phyloP scores from a whole-genome alignment of 2,113 vertebrate genomes.

The Onychorhynchus coronatus region DNA sequence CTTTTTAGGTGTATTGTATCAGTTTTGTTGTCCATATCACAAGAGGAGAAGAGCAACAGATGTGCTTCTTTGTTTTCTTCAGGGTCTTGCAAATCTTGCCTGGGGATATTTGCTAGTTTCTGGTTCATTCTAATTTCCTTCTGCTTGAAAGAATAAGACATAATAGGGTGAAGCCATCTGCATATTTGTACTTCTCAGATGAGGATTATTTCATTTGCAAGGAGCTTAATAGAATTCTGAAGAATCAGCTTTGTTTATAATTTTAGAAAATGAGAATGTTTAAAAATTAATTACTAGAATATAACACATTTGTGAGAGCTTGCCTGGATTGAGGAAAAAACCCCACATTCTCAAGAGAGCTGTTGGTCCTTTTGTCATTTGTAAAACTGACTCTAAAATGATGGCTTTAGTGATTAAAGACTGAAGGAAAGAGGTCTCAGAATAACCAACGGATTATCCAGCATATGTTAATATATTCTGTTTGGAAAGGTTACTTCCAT shows the following conservation, averaged over 20 bases:
- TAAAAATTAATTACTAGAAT: not conserved
- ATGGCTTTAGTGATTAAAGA: conserved; percentile 45
- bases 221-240: not conserved
- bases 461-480: conserved; percentile 44
- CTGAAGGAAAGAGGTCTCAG: not conserved
- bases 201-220: conserved; percentile 12
- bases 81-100: not conserved
- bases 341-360: not conserved
- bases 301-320: not conserved
- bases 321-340: not conserved
- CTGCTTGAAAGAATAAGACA: not conserved
- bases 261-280: not conserved
- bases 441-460: conserved; percentile 11
- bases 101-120: not conserved
- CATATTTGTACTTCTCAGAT: conserved; percentile 2
- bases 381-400: not conserved
- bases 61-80: not conserved
- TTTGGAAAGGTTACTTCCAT: conserved; percentile 56
- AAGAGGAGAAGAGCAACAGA: not conserved
- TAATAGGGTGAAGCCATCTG: not conserved
- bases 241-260: conserved; percentile 2
- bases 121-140: conserved; percentile 13
- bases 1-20: not conserved
- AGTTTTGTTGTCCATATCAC: not conserved
- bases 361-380: not conserved